These are phyloP conservation scores for Umimayanthus chanpuru DNA, from an alignment of 92 coral and sea anemone species.

Conservation along the genomic window DNA sequence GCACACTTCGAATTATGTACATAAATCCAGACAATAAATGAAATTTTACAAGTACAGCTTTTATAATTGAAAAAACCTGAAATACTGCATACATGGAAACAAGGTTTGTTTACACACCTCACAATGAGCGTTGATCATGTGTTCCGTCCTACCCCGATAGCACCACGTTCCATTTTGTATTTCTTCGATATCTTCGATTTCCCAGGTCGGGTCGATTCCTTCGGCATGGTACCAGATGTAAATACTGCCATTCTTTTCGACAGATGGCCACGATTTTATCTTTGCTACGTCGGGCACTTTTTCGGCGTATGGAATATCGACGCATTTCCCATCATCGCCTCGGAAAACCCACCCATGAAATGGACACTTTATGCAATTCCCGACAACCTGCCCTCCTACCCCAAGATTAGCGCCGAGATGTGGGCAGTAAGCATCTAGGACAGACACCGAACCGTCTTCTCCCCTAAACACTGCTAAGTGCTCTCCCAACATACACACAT, in stretches of 20 bases:
- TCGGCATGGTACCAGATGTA: slow-evolving; percentile 95
- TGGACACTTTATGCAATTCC: slow-evolving; percentile 84
- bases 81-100: neutral
- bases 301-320: slow-evolving; percentile 79
- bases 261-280: slow-evolving; percentile 76
- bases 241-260: slow-evolving; percentile 73
- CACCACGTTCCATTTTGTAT: slow-evolving; percentile 72
- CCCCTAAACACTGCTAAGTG: slow-evolving; percentile 92
- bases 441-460: slow-evolving; percentile 73
- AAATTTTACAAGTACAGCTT: neutral
- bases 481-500: slow-evolving; percentile 79
- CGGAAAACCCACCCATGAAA: slow-evolving; percentile 94
- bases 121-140: slow-evolving; percentile 79
- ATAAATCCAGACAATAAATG: too few species aligned
- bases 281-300: slow-evolving; percentile 81
- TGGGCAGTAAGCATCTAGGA: slow-evolving; percentile 94
- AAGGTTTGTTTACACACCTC: slow-evolving; percentile 60
- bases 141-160: slow-evolving; percentile 78
- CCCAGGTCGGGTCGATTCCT: slow-evolving; percentile 82
- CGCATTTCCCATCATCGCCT: slow-evolving; percentile 83
- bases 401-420: slow-evolving; percentile 97
- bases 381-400: slow-evolving; percentile 87
- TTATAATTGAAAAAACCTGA: too few species aligned
- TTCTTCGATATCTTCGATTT: slow-evolving; percentile 89
- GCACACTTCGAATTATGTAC: too few species aligned